phyloP scores from a whole-genome alignment of 2,888 invertebrate genomes.

The Calameuta idolon region DNA sequence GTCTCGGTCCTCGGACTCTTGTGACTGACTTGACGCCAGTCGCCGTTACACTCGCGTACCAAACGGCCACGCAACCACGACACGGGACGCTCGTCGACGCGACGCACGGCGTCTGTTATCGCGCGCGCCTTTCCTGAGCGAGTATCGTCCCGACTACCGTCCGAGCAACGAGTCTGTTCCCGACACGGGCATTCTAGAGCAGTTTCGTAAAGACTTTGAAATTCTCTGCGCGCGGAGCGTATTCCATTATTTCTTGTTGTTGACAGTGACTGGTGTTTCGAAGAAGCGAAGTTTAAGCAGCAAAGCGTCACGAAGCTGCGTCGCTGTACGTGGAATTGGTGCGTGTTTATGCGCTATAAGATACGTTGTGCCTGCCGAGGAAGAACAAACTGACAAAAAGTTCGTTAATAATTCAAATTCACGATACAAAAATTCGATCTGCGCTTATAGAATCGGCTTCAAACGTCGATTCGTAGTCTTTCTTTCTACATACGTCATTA shows the following conservation, averaged over 20 bases:
- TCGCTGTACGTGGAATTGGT: background rate
- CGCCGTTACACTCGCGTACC: slow-evolving; percentile 51
- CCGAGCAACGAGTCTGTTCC: background rate
- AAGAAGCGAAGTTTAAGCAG: background rate
- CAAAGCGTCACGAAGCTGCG: background rate
- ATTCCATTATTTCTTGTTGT: background rate
- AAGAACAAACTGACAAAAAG: background rate
- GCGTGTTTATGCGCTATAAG: background rate
- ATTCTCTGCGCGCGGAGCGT: background rate
- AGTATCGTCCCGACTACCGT: background rate
- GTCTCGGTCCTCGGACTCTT: slow-evolving; percentile 23
- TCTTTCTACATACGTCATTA: background rate
- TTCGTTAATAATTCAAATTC: background rate
- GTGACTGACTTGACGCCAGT: slow-evolving; percentile 50
- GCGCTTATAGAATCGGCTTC: background rate
- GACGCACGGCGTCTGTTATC: slow-evolving; percentile 12
- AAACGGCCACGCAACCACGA: slow-evolving; percentile 34
- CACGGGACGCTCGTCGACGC: slow-evolving; percentile 25
- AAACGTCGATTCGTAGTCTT: background rate
- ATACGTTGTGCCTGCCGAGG: background rate
- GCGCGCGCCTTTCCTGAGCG: background rate
- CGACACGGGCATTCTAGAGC: background rate
- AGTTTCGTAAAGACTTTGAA: background rate
- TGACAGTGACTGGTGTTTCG: background rate
- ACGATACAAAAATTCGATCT: background rate